Evolutionary conservation across 1,140 invertebrate species (phyloP).

Genomic region (Zaprionus inermis): DNA sequence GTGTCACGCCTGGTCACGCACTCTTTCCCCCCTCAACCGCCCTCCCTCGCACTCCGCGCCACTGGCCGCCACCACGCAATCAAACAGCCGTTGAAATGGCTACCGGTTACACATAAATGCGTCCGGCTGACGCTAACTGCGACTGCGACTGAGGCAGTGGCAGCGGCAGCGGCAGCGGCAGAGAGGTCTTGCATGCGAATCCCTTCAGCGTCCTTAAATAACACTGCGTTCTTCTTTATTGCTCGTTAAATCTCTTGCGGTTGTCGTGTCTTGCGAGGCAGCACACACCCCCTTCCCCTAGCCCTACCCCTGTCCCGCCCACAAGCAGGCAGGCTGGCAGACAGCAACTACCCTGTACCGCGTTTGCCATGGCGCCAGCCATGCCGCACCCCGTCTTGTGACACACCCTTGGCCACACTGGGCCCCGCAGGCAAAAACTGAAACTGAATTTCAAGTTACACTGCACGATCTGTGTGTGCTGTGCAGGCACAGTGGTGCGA

Average conservation of each 20-base stretch:
- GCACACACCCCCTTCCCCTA: not conserved
- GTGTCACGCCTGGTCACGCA: constrained; percentile 62
- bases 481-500: constrained; percentile 20
- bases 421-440: constrained; percentile 24
- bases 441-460: constrained; percentile 33
- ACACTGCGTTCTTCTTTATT: constrained; percentile 81
- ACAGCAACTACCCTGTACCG: not conserved
- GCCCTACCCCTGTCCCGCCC: no score
- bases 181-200: constrained; percentile 50
- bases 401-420: constrained; percentile 19
- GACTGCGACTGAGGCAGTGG: constrained; percentile 1
- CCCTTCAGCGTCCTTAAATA: constrained; percentile 78
- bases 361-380: not conserved
- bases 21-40: not conserved
- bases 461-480: constrained; percentile 32
- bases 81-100: constrained; percentile 75
- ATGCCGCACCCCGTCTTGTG: constrained; percentile 1
- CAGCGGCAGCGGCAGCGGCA: not conserved
- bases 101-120: constrained; percentile 80
- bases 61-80: constrained; percentile 40
- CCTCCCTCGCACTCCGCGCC: not conserved
- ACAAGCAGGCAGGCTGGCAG: not conserved
- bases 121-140: constrained; percentile 42
- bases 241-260: constrained; percentile 82
- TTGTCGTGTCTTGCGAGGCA: constrained; percentile 63